Evolutionary conservation across 2,888 invertebrate genomes (phyloP), one percentile per base, ranked within the genome.

Genomic region (Dione juno): DNA sequence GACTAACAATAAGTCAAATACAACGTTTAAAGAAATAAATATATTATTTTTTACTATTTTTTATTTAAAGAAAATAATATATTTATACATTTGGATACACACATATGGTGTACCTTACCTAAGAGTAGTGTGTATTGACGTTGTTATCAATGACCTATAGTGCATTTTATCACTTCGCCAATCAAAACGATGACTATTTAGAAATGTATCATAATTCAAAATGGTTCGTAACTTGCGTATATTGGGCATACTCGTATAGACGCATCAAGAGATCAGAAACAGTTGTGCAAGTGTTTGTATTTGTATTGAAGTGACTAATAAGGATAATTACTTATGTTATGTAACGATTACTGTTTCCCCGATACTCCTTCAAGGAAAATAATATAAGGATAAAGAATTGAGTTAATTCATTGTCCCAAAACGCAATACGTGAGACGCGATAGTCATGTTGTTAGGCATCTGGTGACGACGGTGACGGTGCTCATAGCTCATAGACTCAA

Each of bases 291-390:
- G 41, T 28, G 43, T 43, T 61, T 28, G 28, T 14, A 59, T 59
- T 59, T n/a, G n/a, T 45, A 28, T 37, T 16, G 21, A 54, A 43
- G 28, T 61, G 61, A 61, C 28, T 61, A 61, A 61, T 45, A 10
- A 61, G 61, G 61, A 61, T 11, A 45, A 61, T 45, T 61, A 16
- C n/a, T 57, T 57, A 61, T 45, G 45, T 61, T 45, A 61, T 45
- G n/a, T 6, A 28, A 28, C 28, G 5, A 28, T 43, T 28, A 10
- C 28, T 28, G n/a, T 28, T 61, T 61, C n/a, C 10, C 11, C 8
- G 28, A 28, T 10, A 11, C 28, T 14, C 28, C n/a, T 21, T 28
- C 28, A 28, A 45, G 61, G 61, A 61, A 61, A 61, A 61, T 28
- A 28, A 61, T n/a, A 61, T 28, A 28, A 61, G 45, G 61, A 61